Base-by-base conservation (phyloP, 2,888 invertebrate genomes). In the Scaptomyza cyrtandrae region DNA sequence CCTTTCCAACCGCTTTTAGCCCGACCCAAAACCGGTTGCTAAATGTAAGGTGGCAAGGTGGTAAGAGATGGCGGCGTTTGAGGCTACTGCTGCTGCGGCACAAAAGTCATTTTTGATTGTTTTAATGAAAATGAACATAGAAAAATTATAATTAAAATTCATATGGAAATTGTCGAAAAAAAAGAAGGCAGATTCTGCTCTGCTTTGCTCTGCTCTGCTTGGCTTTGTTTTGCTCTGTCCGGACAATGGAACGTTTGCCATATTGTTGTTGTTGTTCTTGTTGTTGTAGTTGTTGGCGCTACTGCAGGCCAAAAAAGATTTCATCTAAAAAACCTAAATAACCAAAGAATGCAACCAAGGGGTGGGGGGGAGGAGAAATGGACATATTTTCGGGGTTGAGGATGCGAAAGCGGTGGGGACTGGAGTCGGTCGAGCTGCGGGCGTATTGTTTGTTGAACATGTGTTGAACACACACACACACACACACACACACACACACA, bases 91-190 rank as follows among this genome's bases (percentile, higher is more conserved):
- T 69, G 63, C 50, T 68, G 68, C 65, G 73, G 87, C 80, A 82
- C 86, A 85, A 80, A 86, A 88, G 88, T 86, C 76, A 88, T 86
- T 86, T 88, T 84, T 86, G 86, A 86, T 86, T 88, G 86, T 86
- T 86, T 87, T 86, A 84, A 88, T 88, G 85, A 78, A 88, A 88
- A 86, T 86, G 88, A 86, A 82, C 88, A 86, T 86, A 87, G 86
- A 86, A 86, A 86, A 88, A 86, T 86, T 88, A 86, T 86, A 86
- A 86, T 86, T 86, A 86, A 86, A 86, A 86, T 84, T 88, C 84
- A 86, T 88, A 86, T 88, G 85, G 54, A 88, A 86, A 88, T 88
- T 86, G 86, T 77, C 71, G 73, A 69, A 71, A 75, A 73, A 73
- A 71, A 19, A 19, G 19, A 19, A 71, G 60, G 60, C 45, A 64